Evolutionary conservation across 2,797 vertebrate genomes (phyloP).

Genomic region (Pipistrellus pipistrellus): DNA sequence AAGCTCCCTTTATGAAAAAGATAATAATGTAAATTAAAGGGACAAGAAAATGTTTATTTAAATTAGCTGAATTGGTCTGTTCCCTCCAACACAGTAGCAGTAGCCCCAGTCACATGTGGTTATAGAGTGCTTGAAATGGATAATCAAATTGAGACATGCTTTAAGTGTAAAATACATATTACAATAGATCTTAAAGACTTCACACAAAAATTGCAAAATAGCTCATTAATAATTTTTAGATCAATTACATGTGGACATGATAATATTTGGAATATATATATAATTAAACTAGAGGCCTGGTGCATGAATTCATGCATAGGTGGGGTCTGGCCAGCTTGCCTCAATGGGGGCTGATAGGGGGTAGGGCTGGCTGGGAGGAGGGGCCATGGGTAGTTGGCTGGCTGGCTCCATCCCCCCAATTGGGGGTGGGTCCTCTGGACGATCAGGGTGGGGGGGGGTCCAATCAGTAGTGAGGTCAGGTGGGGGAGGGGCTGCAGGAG

Average conservation of each 20-base stretch:
- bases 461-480: too few relatives aligned
- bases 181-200: background rate
- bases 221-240: background rate
- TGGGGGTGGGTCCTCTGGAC: too few relatives aligned
- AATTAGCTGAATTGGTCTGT: background rate
- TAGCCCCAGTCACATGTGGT: background rate
- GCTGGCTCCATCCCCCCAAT: too few relatives aligned
- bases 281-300: background rate
- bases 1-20: background rate
- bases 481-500: too few relatives aligned
- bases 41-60: background rate
- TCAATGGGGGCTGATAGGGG: too few relatives aligned
- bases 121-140: background rate
- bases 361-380: too few relatives aligned
- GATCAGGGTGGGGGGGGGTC: too few relatives aligned
- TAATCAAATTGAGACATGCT: background rate
- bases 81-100: background rate
- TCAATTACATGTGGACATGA: background rate
- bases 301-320: too few relatives aligned
- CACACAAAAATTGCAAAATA: background rate
- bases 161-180: background rate
- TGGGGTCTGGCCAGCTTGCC: too few relatives aligned
- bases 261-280: background rate
- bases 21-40: background rate
- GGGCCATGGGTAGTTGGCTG: too few relatives aligned